Base-by-base conservation (phyloP, 1,140 invertebrate genomes). In the Episyrphus balteatus region DNA sequence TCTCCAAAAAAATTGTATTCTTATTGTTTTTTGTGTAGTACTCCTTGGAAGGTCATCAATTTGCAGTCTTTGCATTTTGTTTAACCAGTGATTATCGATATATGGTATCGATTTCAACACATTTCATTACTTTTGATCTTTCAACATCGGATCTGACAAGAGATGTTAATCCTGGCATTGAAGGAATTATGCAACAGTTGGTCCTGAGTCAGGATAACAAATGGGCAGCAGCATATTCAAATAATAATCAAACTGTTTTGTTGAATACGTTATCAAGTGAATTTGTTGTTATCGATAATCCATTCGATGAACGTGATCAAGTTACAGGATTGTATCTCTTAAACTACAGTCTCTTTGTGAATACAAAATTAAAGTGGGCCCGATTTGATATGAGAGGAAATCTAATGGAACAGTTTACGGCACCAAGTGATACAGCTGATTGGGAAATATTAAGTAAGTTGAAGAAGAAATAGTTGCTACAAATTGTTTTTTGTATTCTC, bases 81-180 rank as follows among this genome's bases (percentile, higher is more conserved):
- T 69, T 97, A 10, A 96, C 92, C 0, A 85, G 88, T 0, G 92
- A 98, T 72, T 87, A 84, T 47, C 83, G 92, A 40, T 93, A 95
- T 69, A 83, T 98, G 38, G 87, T 98, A 0, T 95, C 93, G 7
- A 92, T 96, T 58, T 98, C 94, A 2, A 98, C 97, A 61, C 82
- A 88, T 60, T 92, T 99, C 54, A 92, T 99, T 49, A 96, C 95
- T 13, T 98, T 93, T 86, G 94, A 99, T 72, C 70, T 98, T 12
- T 88, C 88, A 15, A 93, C 91, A 0, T 93, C 91, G 50, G 93
- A 97, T 71, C 74, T 96, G 60, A 85, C 89, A 0, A 73, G 90
- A 45, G 86, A 94, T 62, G 83, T 97, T 1, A 90, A 88, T 72
- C 92, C 92, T 0, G 89, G 89, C 38, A 82, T 97, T 17, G 86